A percentile compares a stretch with the other conserved stretches of the same genome.
Conservation (phyloP, 2,888 invertebrate genomes). For the Acleris laterana region DNA sequence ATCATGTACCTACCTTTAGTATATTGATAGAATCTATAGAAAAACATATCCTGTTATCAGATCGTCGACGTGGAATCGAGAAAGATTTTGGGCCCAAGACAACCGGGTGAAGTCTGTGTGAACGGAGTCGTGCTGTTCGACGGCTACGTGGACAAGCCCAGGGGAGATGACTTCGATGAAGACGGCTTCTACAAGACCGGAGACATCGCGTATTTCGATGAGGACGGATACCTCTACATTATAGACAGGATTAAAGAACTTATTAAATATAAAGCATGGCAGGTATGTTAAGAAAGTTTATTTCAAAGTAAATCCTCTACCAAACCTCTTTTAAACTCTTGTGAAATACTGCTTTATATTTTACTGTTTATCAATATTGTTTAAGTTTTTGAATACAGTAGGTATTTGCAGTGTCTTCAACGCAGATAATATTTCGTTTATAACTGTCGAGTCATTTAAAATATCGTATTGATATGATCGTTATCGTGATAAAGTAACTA, state of each 20-base stretch:
- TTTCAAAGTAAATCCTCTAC: too few species aligned
- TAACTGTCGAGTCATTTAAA: too few species aligned
- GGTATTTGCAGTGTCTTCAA: too few species aligned
- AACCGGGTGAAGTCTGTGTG: slow-evolving; percentile 64
- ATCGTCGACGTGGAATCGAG: slow-evolving; percentile 61
- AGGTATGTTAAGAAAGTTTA: slow-evolving; percentile 49
- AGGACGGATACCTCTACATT: slow-evolving; percentile 64
- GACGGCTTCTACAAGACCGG: slow-evolving; percentile 70
- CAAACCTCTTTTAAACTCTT: too few species aligned
- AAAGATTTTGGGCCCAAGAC: slow-evolving; percentile 57
- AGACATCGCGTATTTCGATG: slow-evolving; percentile 68
- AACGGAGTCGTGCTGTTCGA: slow-evolving; percentile 63
- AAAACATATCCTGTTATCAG: slow-evolving; percentile 44
- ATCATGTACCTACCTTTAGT: too few species aligned
- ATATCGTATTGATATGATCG: too few species aligned
- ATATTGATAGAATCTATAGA: not conserved
- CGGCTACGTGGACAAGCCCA: slow-evolving; percentile 62
- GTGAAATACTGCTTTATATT: too few species aligned
- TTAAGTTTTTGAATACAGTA: too few species aligned
- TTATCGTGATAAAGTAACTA: too few species aligned
- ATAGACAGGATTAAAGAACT: slow-evolving; percentile 70
- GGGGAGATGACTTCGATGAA: slow-evolving; percentile 55
- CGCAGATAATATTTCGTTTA: too few species aligned
- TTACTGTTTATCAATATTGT: too few species aligned
- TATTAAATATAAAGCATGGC: slow-evolving; percentile 70